Base-by-base conservation (phyloP, 2,113 vertebrate genomes). In the Caretta caretta region DNA sequence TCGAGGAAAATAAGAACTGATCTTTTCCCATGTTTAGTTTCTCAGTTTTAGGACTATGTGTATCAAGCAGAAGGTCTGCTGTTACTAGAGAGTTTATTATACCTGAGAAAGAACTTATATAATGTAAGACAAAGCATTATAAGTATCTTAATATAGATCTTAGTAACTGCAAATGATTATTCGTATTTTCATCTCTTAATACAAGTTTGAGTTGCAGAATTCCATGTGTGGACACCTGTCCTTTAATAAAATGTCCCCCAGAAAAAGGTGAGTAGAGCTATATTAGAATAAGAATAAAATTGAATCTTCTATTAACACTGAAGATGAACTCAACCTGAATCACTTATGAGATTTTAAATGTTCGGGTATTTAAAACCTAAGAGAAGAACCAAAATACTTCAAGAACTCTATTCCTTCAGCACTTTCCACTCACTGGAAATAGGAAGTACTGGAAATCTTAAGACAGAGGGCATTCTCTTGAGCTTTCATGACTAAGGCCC, bases 351-450 rank as follows among this genome's bases (percentile, higher is more conserved):
- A 2, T 84, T 81, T 62, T 25, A 62, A 62, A 16, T 51, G n/a
- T 82, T 16, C 22, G 46, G 10, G 35, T 94, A 3, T 50, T 24
- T 6, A 81, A 87, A 48, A 38, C 5, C 0, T 1, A 22, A n/a
- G 87, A 19, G 27, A 80, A 78, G 35, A 38, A n/a, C 19, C 19
- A 38, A 72, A 72, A n/a, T 4, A 14, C 11, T 16, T 84, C n/a
- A 0, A 0, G 8, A 5, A 51, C 0, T 0, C n/a, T 3, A 4
- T 4, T 80, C 13, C 46, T 79, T 62, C 29, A 62, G 31, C 13
- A n/a, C 1, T 38, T 93, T 50, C 7, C 85, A 31, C 85, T 79
- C 6, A 20, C 29, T 54, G 87, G 49, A 57, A 35, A 2, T 83
- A 13, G 53, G 42, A 85, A 87, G 35, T 59, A 5, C 8, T 69